These are phyloP conservation scores for Sebastolobus alascanus DNA, from an alignment of 2,797 vertebrate species.

Conservation along the genomic window DNA sequence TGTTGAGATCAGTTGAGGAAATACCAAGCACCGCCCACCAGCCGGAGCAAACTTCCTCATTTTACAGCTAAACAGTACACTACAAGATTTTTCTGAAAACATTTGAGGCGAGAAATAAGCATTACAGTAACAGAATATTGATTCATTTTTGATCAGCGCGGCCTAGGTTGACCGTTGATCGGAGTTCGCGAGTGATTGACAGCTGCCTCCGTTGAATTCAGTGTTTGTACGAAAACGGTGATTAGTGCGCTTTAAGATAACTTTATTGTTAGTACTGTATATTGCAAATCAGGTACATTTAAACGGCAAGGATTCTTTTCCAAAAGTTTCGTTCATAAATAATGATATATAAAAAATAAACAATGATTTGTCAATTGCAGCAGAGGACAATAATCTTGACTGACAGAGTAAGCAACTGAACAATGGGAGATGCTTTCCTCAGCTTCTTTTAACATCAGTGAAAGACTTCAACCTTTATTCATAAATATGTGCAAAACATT, in stretches of 20 bases:
- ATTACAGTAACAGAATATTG: too few relatives aligned
- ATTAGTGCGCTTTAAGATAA: not conserved
- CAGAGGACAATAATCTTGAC: conserved; percentile 2
- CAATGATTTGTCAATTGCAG: not conserved
- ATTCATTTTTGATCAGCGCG: too few relatives aligned
- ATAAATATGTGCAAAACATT: conserved; percentile 40
- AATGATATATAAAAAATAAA: not conserved
- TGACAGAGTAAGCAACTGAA: not conserved
- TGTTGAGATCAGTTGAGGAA: too few relatives aligned
- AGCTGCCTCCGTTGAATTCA: too few relatives aligned
- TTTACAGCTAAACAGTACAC: too few relatives aligned
- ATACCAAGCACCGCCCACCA: too few relatives aligned
- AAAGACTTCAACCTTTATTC: conserved; percentile 27
- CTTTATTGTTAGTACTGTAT: not conserved
- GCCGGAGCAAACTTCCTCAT: too few relatives aligned
- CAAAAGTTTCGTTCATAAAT: not conserved
- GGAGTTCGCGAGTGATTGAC: too few relatives aligned
- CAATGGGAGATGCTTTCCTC: not conserved
- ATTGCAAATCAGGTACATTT: not conserved
- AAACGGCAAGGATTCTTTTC: not conserved
- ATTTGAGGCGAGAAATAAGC: too few relatives aligned
- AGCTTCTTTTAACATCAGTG: conserved; percentile 6
- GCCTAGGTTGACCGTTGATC: too few relatives aligned
- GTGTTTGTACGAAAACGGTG: not conserved
- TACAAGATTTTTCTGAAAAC: too few relatives aligned